These are phyloP conservation scores for Pyrocoelia pectoralis DNA, from an alignment of 2,888 invertebrate species.

Conservation along the genomic window DNA sequence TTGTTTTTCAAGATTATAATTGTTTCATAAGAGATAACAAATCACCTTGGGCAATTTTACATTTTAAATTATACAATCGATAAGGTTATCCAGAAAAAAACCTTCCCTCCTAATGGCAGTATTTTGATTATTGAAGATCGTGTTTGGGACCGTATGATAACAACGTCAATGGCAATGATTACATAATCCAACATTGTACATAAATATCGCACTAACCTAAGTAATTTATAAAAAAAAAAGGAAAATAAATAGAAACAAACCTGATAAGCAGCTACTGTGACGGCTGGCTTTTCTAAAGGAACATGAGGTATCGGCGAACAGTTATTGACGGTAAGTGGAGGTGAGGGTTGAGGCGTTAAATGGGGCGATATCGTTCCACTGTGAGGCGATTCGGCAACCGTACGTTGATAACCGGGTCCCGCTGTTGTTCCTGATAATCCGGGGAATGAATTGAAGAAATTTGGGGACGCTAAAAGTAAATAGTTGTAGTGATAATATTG, in stretches of 20 bases:
- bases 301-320: conserved; percentile 57
- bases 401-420: conserved; percentile 43
- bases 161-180: too few species aligned
- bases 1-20: too few species aligned
- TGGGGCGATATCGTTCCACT: conserved; percentile 58
- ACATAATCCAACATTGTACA: too few species aligned
- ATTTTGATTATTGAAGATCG: too few species aligned
- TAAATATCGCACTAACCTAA: conserved; percentile 62
- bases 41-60: too few species aligned
- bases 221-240: too few species aligned
- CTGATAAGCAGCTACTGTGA: conserved; percentile 56
- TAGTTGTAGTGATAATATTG: background rate
- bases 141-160: too few species aligned
- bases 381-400: conserved; percentile 54
- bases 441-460: conserved; percentile 57
- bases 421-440: conserved; percentile 49
- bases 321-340: conserved; percentile 54
- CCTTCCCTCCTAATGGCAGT: too few species aligned
- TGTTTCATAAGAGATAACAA: too few species aligned
- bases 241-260: too few species aligned
- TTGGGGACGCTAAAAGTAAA: conserved; percentile 51
- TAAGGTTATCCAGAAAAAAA: too few species aligned
- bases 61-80: too few species aligned
- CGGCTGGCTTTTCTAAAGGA: conserved; percentile 49
- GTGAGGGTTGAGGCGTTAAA: conserved; percentile 62